Percentiles rank a stretch among this genome's conserved stretches.
Conservation (phyloP, 2,888 invertebrate genomes). For the Eupithecia subfuscata region DNA sequence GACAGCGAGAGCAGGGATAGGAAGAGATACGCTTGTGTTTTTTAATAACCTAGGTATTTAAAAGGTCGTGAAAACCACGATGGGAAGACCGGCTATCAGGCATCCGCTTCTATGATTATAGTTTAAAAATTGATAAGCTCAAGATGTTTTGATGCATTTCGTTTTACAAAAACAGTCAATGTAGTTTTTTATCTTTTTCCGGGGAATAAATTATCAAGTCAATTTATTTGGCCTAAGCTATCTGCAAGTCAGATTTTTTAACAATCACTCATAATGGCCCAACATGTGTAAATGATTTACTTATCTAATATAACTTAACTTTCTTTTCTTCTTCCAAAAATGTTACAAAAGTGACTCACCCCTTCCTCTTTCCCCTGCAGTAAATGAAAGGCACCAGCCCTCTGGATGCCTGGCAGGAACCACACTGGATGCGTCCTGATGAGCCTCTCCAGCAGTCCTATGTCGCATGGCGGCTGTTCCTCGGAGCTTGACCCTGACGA, state of each 20-base stretch:
- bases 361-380: conserved; percentile 97
- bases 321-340: neutral
- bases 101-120: too few species aligned
- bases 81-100: too few species aligned
- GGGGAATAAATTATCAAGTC: neutral
- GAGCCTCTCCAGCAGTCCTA: conserved; percentile 93
- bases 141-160: too few species aligned
- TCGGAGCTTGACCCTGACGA: conserved; percentile 83
- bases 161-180: too few species aligned
- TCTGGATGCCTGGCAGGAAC: conserved; percentile 96
- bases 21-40: neutral
- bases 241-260: neutral
- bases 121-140: too few species aligned
- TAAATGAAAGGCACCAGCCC: conserved; percentile 96
- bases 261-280: neutral
- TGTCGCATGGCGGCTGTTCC: conserved; percentile 91
- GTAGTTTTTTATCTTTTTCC: too few species aligned
- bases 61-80: neutral
- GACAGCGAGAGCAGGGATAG: neutral
- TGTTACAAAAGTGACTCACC: conserved; percentile 79
- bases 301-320: neutral
- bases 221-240: neutral
- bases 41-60: neutral
- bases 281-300: neutral
- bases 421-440: conserved; percentile 97